phyloP scores from a whole-genome alignment of 2,888 invertebrate species.

The Chromoteleia sp. region DNA sequence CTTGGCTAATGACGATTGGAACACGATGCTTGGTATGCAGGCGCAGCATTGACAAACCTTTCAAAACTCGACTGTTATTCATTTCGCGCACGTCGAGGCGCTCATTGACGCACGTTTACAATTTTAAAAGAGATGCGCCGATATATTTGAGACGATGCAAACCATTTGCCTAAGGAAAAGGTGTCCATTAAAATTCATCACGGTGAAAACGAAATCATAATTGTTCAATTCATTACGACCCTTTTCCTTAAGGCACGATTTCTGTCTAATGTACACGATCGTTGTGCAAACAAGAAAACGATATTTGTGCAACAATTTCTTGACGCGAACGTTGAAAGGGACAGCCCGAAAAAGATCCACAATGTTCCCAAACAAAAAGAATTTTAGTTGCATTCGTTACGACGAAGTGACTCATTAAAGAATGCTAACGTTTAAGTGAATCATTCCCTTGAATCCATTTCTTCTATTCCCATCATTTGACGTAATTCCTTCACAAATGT shows the following conservation, averaged over 20 bases:
- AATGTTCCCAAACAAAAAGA: not conserved
- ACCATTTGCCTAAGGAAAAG: conserved; percentile 16
- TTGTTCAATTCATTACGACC: too few relatives aligned
- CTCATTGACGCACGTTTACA: conserved; percentile 18
- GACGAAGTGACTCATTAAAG: conserved; percentile 32
- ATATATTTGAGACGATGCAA: conserved; percentile 22
- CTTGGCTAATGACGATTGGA: conserved; percentile 55
- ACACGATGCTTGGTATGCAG: conserved; percentile 48
- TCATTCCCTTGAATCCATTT: conserved; percentile 35
- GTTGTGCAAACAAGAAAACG: conserved; percentile 14
- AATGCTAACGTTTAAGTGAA: conserved; percentile 19
- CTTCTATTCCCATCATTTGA: not conserved
- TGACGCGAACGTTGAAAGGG: conserved; percentile 50
- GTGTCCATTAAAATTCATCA: conserved; percentile 10
- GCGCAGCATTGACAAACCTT: conserved; percentile 33
- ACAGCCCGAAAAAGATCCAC: not conserved
- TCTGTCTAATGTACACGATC: not conserved
- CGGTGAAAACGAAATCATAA: too few relatives aligned
- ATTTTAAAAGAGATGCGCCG: conserved; percentile 32
- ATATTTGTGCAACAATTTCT: conserved; percentile 24
- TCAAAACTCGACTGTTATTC: conserved; percentile 40
- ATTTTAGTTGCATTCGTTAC: conserved; percentile 25
- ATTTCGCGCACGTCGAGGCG: conserved; percentile 33
- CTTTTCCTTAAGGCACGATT: not conserved
- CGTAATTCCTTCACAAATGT: conserved; percentile 2